Evolutionary conservation across 2,113 vertebrate species (phyloP), one percentile per base, ranked within the genome.

Genomic region (Megatriorchis doriae): DNA sequence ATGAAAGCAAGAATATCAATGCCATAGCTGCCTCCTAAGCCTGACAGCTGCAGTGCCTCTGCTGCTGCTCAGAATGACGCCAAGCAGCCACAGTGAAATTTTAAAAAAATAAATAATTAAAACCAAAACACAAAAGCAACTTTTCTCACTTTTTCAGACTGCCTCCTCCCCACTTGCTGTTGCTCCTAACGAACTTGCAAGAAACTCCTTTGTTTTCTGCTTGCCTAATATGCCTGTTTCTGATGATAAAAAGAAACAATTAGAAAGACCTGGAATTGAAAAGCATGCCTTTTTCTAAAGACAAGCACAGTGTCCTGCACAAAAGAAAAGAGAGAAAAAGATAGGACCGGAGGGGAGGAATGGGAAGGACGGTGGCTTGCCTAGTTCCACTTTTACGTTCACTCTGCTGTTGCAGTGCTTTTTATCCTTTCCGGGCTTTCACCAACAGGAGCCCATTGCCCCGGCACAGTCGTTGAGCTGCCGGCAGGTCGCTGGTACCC

Each of bases 1-100:
- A 91, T 55, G 86, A 96, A 95, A 95, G 91, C 45, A 72, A 62
- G 86, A 77, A 75, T 77, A 91, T 52, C 93, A 95, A 21, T 52
- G 91, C 81, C 70, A 48, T 62, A 79, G 71, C 66, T 91, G 74
- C 71, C 67, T 93, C 81, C 89, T 66, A 61, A 94, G 62, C 86
- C 86, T 95, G 95, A 93, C 91, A 96, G 94, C 87, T 91, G 80
- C 88, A 47, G 34, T 19, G 67, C 42, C 17, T 86, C 67, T 90
- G 63, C 75, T 94, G 81, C 66, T 90, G 75, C 90, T 83, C 71
- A 73, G 42, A 88, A 82, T 15, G 45, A 93, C 3, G n/a, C 67
- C 55, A 58, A 93, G 55, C 59, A 92, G 45, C 21, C 71, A 85
- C 6, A 20, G 50, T 61, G 77, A 84, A 73, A 59, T 40, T 40